Evolutionary conservation across 2,113 vertebrate genomes (phyloP).

Genomic region (Poeciliopsis turrubarensis): DNA sequence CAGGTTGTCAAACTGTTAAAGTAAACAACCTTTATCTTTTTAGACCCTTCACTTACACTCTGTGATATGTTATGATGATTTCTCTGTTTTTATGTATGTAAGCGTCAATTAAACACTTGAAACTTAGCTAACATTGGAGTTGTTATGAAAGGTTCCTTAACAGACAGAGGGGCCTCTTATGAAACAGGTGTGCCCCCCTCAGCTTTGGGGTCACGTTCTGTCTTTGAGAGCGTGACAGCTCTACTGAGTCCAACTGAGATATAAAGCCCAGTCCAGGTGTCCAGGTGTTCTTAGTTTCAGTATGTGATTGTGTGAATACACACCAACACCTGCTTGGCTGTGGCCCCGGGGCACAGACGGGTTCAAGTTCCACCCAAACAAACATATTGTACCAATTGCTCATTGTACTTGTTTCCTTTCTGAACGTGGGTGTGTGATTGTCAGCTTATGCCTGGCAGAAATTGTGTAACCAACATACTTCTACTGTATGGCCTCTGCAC

Average conservation of each 20-base stretch:
- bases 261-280: conserved; percentile 53
- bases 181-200: conserved; percentile 70
- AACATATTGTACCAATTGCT: conserved; percentile 58
- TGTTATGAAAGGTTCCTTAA: conserved; percentile 58
- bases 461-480: conserved; percentile 51
- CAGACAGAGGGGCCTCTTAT: conserved; percentile 44
- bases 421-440: conserved; percentile 27
- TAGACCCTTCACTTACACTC: conserved; percentile 42
- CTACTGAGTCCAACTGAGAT: conserved; percentile 49
- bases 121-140: conserved; percentile 57
- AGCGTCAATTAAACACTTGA: conserved; percentile 67
- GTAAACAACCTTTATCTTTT: conserved; percentile 21
- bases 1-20: conserved; percentile 16
- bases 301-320: conserved; percentile 24
- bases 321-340: conserved; percentile 58
- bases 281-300: conserved; percentile 65
- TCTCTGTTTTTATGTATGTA: conserved; percentile 47
- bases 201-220: conserved; percentile 62
- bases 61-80: conserved; percentile 50
- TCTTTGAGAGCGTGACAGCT: conserved; percentile 66
- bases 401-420: conserved; percentile 34
- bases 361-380: conserved; percentile 74
- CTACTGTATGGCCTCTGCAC: conserved; percentile 44
- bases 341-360: conserved; percentile 62
- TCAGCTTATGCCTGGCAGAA: conserved; percentile 29